Evolutionary conservation across 2,888 invertebrate species (phyloP), one percentile per base, ranked within the genome.

Genomic region (Cyclophora punctaria): DNA sequence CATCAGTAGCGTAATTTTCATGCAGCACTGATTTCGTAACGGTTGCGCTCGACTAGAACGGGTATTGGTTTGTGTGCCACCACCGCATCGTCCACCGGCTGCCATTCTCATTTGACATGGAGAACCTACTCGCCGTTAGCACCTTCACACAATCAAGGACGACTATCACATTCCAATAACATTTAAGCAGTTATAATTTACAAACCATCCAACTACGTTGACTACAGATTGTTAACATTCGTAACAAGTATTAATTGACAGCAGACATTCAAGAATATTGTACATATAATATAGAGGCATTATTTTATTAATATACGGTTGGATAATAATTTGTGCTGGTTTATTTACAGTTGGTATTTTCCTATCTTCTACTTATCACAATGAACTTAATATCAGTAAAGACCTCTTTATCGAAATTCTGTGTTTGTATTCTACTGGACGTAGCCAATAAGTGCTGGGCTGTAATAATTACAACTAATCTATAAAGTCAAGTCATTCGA

Each of bases 21-120:
- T 85, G 84, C 81, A 80, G 83, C 81, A 75, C 69, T 80, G 84
- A 83, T 86, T 86, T 86, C 83, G 83, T 86, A 87, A 87, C 86
- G 85, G 86, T 82, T 84, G 85, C 85, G 82, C 71, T 83, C 81
- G 79, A 78, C 80, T 84, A 83, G 84, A 87, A 87, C 87, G 82
- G 77, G 83, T 84, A 83, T 84, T 78, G 79, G 79, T 80, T 78
- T 77, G 74, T 78, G 69, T 77, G 72, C 75, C 71, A 71, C 70
- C 49, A 49, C 51, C 47, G 45, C 48, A 51, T 34, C 69, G 73
- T 73, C 75, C 66, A 72, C 76, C 71, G 71, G 76, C 20, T 1
- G 20, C 20, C 76, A 78, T 77, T 80, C 76, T 78, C 72, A 57
- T 57, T 53, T 54, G 5, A 37, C 37, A 37, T 37, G 37, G 37